A percentile compares a stretch with the other conserved stretches of the same genome.
Evolutionary conservation across 2,113 vertebrate genomes (phyloP).

Genomic region (Damaliscus lunatus): DNA sequence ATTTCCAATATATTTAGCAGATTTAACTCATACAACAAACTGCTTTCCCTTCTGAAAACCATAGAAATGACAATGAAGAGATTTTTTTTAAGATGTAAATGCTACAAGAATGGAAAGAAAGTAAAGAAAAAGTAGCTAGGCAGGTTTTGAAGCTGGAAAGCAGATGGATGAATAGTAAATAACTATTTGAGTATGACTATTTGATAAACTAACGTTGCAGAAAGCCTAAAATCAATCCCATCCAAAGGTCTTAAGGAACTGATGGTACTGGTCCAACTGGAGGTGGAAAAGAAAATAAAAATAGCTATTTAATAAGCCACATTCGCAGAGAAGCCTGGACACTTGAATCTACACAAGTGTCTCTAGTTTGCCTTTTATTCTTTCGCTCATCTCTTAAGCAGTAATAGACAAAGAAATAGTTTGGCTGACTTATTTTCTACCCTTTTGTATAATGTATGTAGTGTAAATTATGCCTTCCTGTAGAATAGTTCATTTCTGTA

Average conservation of each 20-base stretch:
- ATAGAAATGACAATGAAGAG: neutral
- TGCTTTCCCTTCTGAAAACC: neutral
- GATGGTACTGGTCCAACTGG: neutral
- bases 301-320: neutral
- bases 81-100: neutral
- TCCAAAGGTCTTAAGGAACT: neutral
- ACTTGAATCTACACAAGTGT: neutral
- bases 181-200: neutral
- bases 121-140: neutral
- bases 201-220: neutral
- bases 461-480: neutral
- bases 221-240: neutral
- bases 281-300: neutral
- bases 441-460: neutral
- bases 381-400: neutral
- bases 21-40: neutral
- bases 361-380: neutral
- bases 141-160: neutral
- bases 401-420: neutral
- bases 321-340: too few relatives aligned
- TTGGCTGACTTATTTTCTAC: neutral
- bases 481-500: neutral
- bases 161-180: neutral
- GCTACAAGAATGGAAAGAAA: neutral
- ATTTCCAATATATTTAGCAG: neutral